Percentiles rank a stretch among this genome's conserved stretches.
phyloP scores from a whole-genome alignment of 2,113 vertebrate genomes.

The Salvelinus fontinalis region DNA sequence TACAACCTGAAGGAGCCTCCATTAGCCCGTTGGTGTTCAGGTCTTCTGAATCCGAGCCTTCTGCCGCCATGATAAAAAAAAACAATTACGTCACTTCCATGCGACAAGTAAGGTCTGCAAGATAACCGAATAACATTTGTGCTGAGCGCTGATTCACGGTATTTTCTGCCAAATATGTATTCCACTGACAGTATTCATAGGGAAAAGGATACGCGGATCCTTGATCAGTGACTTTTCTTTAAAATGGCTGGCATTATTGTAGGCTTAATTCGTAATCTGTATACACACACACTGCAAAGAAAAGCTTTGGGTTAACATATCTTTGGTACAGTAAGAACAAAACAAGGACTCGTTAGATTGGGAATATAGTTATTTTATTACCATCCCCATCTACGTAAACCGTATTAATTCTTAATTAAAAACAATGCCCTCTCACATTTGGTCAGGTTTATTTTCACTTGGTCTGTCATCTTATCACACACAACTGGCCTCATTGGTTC shows the following conservation, averaged over 20 bases:
- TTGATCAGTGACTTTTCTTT: too few species aligned
- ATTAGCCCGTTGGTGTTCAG: constrained; percentile 65
- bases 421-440: constrained; percentile 44
- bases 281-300: too few species aligned
- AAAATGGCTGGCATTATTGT: too few species aligned
- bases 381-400: neutral
- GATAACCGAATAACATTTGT: too few species aligned
- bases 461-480: constrained; percentile 58
- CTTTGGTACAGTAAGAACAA: too few species aligned
- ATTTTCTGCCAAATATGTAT: too few species aligned
- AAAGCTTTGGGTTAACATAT: too few species aligned
- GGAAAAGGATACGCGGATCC: too few species aligned
- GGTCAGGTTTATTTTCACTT: constrained; percentile 72
- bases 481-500: constrained; percentile 47
- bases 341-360: neutral
- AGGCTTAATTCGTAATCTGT: too few species aligned
- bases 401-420: neutral
- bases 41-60: constrained; percentile 60
- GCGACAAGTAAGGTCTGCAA: constrained; percentile 41
- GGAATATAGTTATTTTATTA: constrained; percentile 4
- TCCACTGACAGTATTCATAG: too few species aligned
- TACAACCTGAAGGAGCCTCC: constrained; percentile 59
- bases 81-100: constrained; percentile 47
- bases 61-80: constrained; percentile 71
- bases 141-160: too few species aligned